A percentile compares a stretch with the other conserved stretches of the same genome.
phyloP scores from a whole-genome alignment of 2,797 vertebrate genomes.

The Lophotriccus pileatus region DNA sequence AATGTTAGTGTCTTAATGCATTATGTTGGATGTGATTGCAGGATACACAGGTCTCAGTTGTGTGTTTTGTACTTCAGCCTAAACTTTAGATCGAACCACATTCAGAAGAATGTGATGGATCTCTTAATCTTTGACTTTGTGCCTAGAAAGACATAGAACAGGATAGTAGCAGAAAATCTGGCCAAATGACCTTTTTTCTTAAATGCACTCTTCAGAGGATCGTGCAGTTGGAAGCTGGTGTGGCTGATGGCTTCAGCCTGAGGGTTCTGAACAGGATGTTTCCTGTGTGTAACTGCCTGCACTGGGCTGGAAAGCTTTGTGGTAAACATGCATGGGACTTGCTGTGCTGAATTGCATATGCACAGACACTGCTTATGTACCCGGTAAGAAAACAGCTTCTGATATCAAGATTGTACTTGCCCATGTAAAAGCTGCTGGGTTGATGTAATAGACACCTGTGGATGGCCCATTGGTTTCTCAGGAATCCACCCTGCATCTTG shows the following conservation, averaged over 20 bases:
- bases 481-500: not conserved
- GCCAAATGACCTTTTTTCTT: not conserved
- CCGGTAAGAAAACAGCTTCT: not conserved
- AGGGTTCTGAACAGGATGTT: not conserved
- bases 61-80: not conserved
- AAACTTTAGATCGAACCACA: not conserved
- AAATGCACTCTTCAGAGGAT: not conserved
- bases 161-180: not conserved
- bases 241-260: not conserved
- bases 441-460: slow-evolving; percentile 33
- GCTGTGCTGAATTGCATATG: not conserved
- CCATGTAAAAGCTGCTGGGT: not conserved
- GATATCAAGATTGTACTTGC: slow-evolving; percentile 48
- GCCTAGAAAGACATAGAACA: not conserved
- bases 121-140: not conserved
- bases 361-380: not conserved
- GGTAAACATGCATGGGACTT: not conserved
- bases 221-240: not conserved
- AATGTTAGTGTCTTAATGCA: not conserved
- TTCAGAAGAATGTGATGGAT: not conserved
- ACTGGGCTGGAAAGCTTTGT: not conserved
- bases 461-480: not conserved
- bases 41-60: not conserved
- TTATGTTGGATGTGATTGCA: not conserved
- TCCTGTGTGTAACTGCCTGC: not conserved